Evolutionary conservation across 2,797 vertebrate genomes (phyloP).

Genomic region (Leptodactylus fallax): DNA sequence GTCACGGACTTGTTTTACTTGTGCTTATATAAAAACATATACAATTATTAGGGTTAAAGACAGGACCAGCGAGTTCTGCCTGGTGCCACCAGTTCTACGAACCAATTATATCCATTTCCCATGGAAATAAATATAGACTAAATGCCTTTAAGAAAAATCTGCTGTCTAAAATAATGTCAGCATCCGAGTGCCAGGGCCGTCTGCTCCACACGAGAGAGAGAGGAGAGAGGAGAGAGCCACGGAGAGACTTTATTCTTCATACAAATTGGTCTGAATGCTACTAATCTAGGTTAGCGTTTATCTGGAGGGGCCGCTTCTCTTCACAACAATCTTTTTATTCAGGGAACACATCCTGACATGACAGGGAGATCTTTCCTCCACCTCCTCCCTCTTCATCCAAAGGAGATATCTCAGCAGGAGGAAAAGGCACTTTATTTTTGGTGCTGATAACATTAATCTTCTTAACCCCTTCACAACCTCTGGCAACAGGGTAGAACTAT

Average conservation of each 20-base stretch:
- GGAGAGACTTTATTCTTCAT: slow-evolving; percentile 55
- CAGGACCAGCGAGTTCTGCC: not conserved
- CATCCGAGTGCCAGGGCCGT: slow-evolving; percentile 53
- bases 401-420: slow-evolving; percentile 29
- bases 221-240: too few relatives aligned
- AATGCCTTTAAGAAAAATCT: slow-evolving; percentile 38
- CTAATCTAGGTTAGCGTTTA: slow-evolving; percentile 72
- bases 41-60: not conserved
- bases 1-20: not conserved
- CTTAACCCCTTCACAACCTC: slow-evolving; percentile 48
- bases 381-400: slow-evolving; percentile 55
- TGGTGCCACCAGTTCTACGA: not conserved
- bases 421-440: slow-evolving; percentile 32
- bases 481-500: not conserved
- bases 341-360: slow-evolving; percentile 64
- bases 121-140: slow-evolving; percentile 20
- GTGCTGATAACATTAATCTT: slow-evolving; percentile 56
- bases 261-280: slow-evolving; percentile 67
- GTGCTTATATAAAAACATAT: not conserved
- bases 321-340: slow-evolving; percentile 65
- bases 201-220: not conserved
- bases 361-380: slow-evolving; percentile 51
- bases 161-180: slow-evolving; percentile 57
- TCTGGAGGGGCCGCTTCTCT: slow-evolving; percentile 69
- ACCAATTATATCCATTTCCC: slow-evolving; percentile 12